Evolutionary conservation across 2,888 invertebrate genomes (phyloP).

Genomic region (Trissolcus brochymenae): DNA sequence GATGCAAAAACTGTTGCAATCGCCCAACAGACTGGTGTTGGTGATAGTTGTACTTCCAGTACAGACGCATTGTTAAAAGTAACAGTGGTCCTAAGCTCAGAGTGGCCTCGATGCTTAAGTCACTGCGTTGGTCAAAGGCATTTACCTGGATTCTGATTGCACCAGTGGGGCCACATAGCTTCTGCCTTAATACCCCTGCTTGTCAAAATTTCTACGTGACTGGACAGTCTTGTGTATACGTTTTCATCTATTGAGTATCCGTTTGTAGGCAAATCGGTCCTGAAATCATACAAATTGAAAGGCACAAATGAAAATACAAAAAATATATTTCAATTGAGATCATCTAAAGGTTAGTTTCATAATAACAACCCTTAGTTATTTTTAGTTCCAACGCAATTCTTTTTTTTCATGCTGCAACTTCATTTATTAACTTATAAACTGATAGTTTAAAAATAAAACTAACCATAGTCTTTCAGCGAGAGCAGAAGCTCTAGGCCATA

Average conservation of each 20-base stretch:
- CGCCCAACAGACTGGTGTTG: conserved; percentile 34
- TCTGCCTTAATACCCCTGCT: conserved; percentile 82
- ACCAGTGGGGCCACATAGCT: conserved; percentile 87
- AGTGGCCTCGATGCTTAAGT: conserved; percentile 27
- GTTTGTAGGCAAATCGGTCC: conserved; percentile 79
- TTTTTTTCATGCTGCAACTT: too few species aligned
- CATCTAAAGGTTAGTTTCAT: background rate
- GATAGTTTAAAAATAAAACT: background rate
- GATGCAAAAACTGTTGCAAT: conserved; percentile 30
- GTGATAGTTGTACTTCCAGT: conserved; percentile 44
- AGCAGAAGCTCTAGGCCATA: conserved; percentile 91
- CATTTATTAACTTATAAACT: too few species aligned
- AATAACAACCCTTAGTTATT: background rate
- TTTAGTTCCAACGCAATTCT: too few species aligned
- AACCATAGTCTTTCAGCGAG: conserved; percentile 87
- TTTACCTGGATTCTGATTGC: conserved; percentile 85
- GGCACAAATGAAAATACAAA: background rate
- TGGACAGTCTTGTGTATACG: conserved; percentile 83
- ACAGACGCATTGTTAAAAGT: conserved; percentile 32
- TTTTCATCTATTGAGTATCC: conserved; percentile 78
- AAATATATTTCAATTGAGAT: too few species aligned
- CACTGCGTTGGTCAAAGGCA: conserved; percentile 79
- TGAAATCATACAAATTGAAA: conserved; percentile 47
- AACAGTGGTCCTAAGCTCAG: conserved; percentile 15
- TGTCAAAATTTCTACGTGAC: conserved; percentile 82